Evolutionary conservation across 2,797 vertebrate species (phyloP).

Genomic region (Peromyscus nudipes): DNA sequence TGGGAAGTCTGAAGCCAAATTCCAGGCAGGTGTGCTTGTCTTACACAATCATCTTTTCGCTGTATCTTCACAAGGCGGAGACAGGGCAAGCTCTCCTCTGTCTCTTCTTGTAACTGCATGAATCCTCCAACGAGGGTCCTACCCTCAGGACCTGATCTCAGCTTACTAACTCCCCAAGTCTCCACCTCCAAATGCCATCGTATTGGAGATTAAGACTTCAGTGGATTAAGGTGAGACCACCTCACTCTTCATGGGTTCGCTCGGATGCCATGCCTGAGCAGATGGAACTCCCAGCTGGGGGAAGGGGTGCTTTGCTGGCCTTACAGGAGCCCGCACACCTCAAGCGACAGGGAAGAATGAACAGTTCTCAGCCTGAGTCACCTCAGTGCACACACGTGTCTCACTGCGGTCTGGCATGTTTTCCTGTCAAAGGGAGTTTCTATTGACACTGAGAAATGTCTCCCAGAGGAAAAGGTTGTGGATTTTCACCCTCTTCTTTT

Average conservation of each 20-base stretch:
- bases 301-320: background rate
- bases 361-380: background rate
- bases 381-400: background rate
- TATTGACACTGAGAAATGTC: constrained; percentile 29
- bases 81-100: background rate
- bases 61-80: background rate
- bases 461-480: constrained; percentile 53
- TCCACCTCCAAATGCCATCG: background rate
- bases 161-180: background rate
- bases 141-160: background rate
- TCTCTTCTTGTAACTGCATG: background rate
- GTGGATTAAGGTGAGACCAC: background rate
- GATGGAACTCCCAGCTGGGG: background rate
- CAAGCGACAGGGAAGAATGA: background rate
- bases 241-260: background rate
- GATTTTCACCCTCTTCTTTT: background rate
- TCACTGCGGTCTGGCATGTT: constrained; percentile 1
- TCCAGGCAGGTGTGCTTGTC: background rate
- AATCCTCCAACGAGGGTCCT: background rate
- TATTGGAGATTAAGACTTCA: background rate
- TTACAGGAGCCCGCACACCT: background rate
- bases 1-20: background rate
- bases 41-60: background rate
- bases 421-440: constrained; percentile 30
- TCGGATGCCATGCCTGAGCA: background rate